Percentiles rank a stretch among this genome's conserved stretches.
Conservation (phyloP, 2,888 invertebrate species). For the Papilio gigon region DNA sequence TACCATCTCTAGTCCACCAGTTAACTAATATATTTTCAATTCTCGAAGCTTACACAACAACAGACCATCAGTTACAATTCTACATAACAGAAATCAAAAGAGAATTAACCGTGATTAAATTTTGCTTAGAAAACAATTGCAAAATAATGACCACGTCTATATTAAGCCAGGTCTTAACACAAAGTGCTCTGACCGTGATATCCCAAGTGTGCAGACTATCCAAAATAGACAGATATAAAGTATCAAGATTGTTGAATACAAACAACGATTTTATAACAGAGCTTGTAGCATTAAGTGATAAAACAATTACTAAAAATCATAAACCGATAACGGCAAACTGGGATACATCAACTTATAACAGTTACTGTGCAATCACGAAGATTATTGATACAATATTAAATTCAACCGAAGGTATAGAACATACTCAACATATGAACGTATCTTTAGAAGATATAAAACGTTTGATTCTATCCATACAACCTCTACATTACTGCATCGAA, state of each 20-base stretch:
- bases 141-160: slow-evolving; percentile 79
- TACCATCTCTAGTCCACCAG: slow-evolving; percentile 73
- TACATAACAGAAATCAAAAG: slow-evolving; percentile 78
- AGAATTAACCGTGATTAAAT: slow-evolving; percentile 76
- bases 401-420: slow-evolving; percentile 63
- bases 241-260: slow-evolving; percentile 72
- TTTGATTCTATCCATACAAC: slow-evolving; percentile 74
- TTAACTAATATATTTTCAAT: slow-evolving; percentile 77
- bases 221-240: slow-evolving; percentile 78
- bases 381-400: slow-evolving; percentile 76
- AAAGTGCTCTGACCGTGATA: slow-evolving; percentile 77
- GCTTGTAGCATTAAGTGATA: slow-evolving; percentile 60
- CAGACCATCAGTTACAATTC: slow-evolving; percentile 73
- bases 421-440: slow-evolving; percentile 65
- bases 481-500: slow-evolving; percentile 80
- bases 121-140: slow-evolving; percentile 77
- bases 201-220: slow-evolving; percentile 78
- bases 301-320: slow-evolving; percentile 52
- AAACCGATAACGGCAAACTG: slow-evolving; percentile 61
- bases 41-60: slow-evolving; percentile 71
- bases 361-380: slow-evolving; percentile 78
- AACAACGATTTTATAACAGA: slow-evolving; percentile 75
- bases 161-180: slow-evolving; percentile 72
- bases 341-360: slow-evolving; percentile 78
- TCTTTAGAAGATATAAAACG: slow-evolving; percentile 76